Conservation (phyloP, 37 sponge, comb jelly and placozoan species). For the Tethya wilhelma region DNA sequence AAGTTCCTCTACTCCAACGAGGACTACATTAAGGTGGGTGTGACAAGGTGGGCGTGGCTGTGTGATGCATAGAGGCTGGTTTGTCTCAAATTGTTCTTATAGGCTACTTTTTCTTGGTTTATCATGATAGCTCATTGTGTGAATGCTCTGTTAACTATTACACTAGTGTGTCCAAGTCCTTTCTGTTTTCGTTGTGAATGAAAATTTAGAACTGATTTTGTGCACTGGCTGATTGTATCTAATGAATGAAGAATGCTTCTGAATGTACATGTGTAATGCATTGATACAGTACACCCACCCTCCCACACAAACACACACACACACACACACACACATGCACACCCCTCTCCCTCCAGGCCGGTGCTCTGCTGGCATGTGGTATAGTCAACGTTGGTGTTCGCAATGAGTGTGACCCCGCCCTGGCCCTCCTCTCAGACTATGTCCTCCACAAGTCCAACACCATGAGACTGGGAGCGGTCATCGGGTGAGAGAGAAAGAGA, state of each 20-base stretch:
- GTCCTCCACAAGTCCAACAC: slow-evolving; percentile 69
- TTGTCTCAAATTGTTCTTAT: too few species aligned
- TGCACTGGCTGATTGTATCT: too few species aligned
- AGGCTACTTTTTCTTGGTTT: too few species aligned
- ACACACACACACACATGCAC: too few species aligned
- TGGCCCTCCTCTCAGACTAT: slow-evolving; percentile 95
- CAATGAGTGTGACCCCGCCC: slow-evolving; percentile 98
- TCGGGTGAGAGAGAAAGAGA: slow-evolving; percentile 71
- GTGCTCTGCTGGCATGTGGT: slow-evolving; percentile 97
- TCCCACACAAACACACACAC: too few species aligned
- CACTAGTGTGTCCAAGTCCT: too few species aligned
- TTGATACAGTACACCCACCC: neutral
- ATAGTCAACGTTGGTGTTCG: slow-evolving; percentile 95
- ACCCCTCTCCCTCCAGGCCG: slow-evolving; percentile 58
- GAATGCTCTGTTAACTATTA: too few species aligned
- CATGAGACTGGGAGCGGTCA: slow-evolving; percentile 86
- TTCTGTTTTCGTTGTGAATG: too few species aligned
- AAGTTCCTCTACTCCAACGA: slow-evolving; percentile 95
- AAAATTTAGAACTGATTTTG: too few species aligned
- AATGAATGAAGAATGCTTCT: too few species aligned
- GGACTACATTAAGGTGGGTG: slow-evolving; percentile 88
- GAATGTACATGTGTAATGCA: neutral
- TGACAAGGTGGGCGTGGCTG: neutral
- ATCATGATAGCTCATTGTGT: too few species aligned
- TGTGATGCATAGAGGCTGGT: neutral